These are phyloP conservation scores for Halocynthia roretzi DNA, from an alignment of 23 tunicate species.

Conservation along the genomic window DNA sequence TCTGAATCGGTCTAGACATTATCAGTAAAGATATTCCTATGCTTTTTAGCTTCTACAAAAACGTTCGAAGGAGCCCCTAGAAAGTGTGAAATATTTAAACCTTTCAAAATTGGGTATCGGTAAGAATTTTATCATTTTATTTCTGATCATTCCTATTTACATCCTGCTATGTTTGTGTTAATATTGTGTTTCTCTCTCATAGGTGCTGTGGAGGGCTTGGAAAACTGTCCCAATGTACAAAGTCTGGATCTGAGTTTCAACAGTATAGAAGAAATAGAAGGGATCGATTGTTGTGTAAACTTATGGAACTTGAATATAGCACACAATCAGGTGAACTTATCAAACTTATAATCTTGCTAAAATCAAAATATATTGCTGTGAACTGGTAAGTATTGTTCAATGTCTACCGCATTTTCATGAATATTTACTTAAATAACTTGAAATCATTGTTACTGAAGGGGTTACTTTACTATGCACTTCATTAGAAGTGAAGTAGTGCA, in stretches of 20 bases:
- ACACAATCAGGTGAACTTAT: conserved; percentile 48
- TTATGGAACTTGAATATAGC: conserved; percentile 72
- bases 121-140: conserved; percentile 2
- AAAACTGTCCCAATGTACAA: conserved; percentile 47
- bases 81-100: conserved; percentile 38
- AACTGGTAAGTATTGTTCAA: no score
- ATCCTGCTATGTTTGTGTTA: not conserved
- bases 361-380: no score
- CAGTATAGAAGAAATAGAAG: conserved; percentile 76
- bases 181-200: not conserved
- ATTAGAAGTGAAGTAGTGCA: no score
- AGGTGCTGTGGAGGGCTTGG: conserved; percentile 72
- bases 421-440: no score
- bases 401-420: no score
- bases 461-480: no score
- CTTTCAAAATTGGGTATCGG: conserved; percentile 73
- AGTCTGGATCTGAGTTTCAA: conserved; percentile 62
- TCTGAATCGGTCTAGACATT: no score
- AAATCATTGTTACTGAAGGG: no score
- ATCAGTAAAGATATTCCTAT: not conserved
- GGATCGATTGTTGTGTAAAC: conserved; percentile 59
- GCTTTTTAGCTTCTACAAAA: conserved; percentile 42
- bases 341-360: not conserved
- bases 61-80: conserved; percentile 41
- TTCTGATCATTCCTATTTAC: no score